These are phyloP conservation scores for Cepaea hortensis DNA, from an alignment of 2,888 invertebrate genomes.

Conservation along the genomic window DNA sequence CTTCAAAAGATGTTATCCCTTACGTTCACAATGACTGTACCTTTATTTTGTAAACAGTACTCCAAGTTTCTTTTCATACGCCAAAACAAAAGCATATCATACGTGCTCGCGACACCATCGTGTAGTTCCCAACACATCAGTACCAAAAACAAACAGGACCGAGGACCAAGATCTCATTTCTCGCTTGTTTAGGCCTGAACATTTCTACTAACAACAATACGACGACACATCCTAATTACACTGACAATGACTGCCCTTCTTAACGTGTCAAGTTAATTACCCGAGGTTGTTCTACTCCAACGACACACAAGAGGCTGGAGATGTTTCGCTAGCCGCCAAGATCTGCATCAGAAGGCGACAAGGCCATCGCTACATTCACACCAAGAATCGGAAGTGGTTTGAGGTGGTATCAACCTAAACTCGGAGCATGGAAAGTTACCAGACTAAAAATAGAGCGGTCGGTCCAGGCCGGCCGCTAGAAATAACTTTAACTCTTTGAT, in stretches of 20 bases:
- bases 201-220: background rate
- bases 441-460: slow-evolving; percentile 41
- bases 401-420: slow-evolving; percentile 43
- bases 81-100: no score
- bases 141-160: background rate
- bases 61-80: no score
- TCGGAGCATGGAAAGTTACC: slow-evolving; percentile 49
- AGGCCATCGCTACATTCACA: background rate
- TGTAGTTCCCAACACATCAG: no score
- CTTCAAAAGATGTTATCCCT: no score
- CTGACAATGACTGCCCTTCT: background rate
- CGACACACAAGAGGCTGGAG: background rate
- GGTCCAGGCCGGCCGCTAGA: background rate
- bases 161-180: background rate
- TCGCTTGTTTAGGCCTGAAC: background rate
- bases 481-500: slow-evolving; percentile 42
- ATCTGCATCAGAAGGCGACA: slow-evolving; percentile 11
- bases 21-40: no score
- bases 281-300: no score
- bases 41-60: no score
- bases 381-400: slow-evolving; percentile 46
- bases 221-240: no score
- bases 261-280: no score
- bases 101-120: no score
- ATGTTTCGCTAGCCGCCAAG: background rate